Evolutionary conservation across 2,797 vertebrate genomes (phyloP).

Genomic region (Hippocampus kuda): DNA sequence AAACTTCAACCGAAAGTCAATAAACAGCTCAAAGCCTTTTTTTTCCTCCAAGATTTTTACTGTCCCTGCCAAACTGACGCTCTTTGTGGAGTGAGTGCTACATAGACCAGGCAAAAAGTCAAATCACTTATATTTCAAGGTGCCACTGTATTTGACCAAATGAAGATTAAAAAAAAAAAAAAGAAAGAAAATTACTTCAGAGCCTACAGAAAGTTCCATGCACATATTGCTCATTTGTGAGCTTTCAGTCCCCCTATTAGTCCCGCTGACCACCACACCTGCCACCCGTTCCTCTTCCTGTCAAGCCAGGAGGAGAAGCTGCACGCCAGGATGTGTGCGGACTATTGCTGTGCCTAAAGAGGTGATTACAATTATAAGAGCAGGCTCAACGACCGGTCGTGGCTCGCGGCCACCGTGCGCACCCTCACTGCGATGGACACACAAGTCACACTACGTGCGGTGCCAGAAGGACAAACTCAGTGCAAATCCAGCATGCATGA

Average conservation of each 20-base stretch:
- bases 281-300: slow-evolving; percentile 11
- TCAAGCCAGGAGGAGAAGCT: slow-evolving; percentile 45
- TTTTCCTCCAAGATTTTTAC: too few relatives aligned
- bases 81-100: too few relatives aligned
- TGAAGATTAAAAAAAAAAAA: neutral
- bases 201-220: neutral
- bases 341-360: slow-evolving; percentile 67
- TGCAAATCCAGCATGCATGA: slow-evolving; percentile 27
- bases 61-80: too few relatives aligned
- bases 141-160: neutral
- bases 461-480: slow-evolving; percentile 52
- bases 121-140: neutral
- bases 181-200: neutral
- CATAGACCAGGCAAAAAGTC: neutral
- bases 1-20: too few relatives aligned
- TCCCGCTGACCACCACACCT: slow-evolving; percentile 5
- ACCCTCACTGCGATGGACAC: slow-evolving; percentile 12
- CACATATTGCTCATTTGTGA: neutral
- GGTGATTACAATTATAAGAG: slow-evolving; percentile 71
- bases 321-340: slow-evolving; percentile 61
- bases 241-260: neutral
- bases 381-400: slow-evolving; percentile 74
- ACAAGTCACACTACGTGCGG: slow-evolving; percentile 21
- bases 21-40: too few relatives aligned
- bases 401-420: slow-evolving; percentile 65